Evolutionary conservation across 1,140 invertebrate species (phyloP).

Genomic region (Eriosoma lanigerum): DNA sequence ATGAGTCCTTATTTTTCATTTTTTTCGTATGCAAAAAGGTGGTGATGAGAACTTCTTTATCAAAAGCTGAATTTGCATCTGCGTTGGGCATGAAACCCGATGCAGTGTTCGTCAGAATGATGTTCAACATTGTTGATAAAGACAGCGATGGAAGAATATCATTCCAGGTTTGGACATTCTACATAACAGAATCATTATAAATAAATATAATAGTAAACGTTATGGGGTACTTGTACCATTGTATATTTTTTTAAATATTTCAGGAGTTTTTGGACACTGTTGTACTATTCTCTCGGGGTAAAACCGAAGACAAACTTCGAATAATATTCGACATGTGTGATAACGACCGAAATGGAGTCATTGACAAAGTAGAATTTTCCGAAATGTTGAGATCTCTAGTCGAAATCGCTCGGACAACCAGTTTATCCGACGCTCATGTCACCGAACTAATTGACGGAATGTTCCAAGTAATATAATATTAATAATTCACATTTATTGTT

Average conservation of each 20-base stretch:
- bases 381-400: slow-evolving; percentile 92
- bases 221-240: not conserved
- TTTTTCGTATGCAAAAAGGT: slow-evolving; percentile 60
- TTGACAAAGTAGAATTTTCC: slow-evolving; percentile 90
- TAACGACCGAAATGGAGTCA: slow-evolving; percentile 91
- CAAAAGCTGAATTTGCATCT: slow-evolving; percentile 94
- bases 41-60: slow-evolving; percentile 90
- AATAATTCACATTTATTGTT: too few species aligned
- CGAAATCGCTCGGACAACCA: slow-evolving; percentile 91
- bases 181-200: not conserved
- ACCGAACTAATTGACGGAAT: slow-evolving; percentile 92
- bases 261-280: slow-evolving; percentile 96
- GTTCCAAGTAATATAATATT: slow-evolving; percentile 70
- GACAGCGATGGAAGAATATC: slow-evolving; percentile 94
- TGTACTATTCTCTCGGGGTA: slow-evolving; percentile 84
- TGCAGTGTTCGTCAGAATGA: slow-evolving; percentile 96
- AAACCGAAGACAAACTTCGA: slow-evolving; percentile 92
- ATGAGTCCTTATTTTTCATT: not conserved
- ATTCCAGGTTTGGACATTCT: slow-evolving; percentile 70
- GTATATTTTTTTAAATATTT: slow-evolving; percentile 52
- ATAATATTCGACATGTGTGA: slow-evolving; percentile 99
- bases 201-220: too few species aligned
- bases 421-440: slow-evolving; percentile 83
- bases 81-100: slow-evolving; percentile 95
- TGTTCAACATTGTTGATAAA: slow-evolving; percentile 98